Conservation (phyloP, 2,888 invertebrate genomes). For the Lutraria lutraria region DNA sequence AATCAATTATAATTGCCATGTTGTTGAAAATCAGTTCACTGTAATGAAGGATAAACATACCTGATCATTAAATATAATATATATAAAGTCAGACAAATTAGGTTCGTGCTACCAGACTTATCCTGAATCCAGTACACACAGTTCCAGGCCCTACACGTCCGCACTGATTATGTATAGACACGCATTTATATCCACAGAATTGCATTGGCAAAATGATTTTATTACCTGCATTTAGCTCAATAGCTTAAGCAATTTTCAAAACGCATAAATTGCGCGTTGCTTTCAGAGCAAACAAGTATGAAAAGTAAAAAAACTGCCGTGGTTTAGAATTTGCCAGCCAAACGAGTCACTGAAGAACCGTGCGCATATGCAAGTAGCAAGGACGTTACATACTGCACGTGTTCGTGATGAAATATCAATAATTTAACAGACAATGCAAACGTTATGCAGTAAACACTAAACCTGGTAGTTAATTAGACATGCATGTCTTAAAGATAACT, state of each 20-base stretch:
- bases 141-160: too few species aligned
- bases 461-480: not conserved
- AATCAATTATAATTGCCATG: too few species aligned
- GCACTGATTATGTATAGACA: too few species aligned
- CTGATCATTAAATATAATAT: too few species aligned
- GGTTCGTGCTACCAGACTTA: not conserved
- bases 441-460: not conserved
- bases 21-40: too few species aligned
- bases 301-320: not conserved
- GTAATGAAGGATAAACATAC: too few species aligned
- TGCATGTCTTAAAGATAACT: not conserved
- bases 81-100: too few species aligned
- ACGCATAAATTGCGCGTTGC: not conserved
- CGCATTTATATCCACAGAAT: too few species aligned
- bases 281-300: not conserved
- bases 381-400: not conserved
- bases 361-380: not conserved
- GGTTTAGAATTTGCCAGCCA: not conserved
- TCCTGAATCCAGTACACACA: not conserved
- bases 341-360: not conserved
- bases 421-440: not conserved
- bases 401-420: not conserved
- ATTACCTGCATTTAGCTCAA: not conserved
- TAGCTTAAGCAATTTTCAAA: not conserved
- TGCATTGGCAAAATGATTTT: not conserved